Base-by-base conservation (phyloP, 1,140 invertebrate genomes). In the Diuraphis noxia region DNA sequence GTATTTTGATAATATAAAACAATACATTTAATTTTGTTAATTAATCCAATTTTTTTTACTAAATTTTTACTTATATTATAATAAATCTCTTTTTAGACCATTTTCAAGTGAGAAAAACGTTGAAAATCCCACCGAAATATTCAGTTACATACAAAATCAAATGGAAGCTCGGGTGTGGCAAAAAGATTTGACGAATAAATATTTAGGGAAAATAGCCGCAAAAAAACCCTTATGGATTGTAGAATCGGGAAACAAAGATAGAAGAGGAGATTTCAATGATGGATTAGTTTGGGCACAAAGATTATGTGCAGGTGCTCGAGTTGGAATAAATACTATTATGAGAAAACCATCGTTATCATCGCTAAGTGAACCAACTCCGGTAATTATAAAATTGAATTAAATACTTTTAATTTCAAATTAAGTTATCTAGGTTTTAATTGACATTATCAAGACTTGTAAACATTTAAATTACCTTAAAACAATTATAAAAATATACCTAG, bases 151-250 rank as follows among this genome's bases (percentile, higher is more conserved):
- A 49, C 43, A 79, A 91, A 91, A 91, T 8, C 91, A 92, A 92
- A 30, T 92, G 1, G 94, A 94, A 9, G 93, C 93, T 46, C 92
- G 94, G 5, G 91, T 92, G 3, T 92, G 94, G 25, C 93, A 93
- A 23, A 93, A 93, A 92, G 63, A 93, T 3, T 92, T 94, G 9
- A 93, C 93, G 46, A 82, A 92, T 1, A 89, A 92, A 41, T 92
- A 87, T 40, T n/a, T 88, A 25, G 91, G 91, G 10, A 92, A 92
- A 56, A 86, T 92, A 6, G 79, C 93, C 5, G 49, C 88, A 5
- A 93, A 93, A 23, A 94, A 94, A 81, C 94, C 94, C 5, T 89
- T 95, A 36, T 95, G 94, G 94, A 94, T 95, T 13, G 94, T 94
- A 19, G 94, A 94, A 93, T 94, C 94, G 10, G 93, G 93, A 41